phyloP scores from a whole-genome alignment of 2,888 invertebrate species.

The Pycnomerus fuliginosus region DNA sequence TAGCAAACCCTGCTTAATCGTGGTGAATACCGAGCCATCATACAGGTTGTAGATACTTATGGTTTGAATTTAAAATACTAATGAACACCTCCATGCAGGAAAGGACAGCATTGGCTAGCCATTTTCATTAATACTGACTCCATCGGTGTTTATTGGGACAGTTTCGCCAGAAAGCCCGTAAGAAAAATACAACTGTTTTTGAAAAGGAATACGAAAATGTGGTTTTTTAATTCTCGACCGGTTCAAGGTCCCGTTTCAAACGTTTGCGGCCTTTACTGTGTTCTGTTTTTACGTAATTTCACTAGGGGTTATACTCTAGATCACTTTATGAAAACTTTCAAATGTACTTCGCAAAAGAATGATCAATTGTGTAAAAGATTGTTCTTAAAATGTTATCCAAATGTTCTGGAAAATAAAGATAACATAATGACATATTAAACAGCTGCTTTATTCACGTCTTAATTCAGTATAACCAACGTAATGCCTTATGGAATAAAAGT shows the following conservation, averaged over 20 bases:
- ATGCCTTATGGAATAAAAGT: too few relatives aligned
- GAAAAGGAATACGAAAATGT: slow-evolving; percentile 5
- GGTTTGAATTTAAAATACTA: too few relatives aligned
- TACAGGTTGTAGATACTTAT: too few relatives aligned
- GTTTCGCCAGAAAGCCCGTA: slow-evolving; percentile 8
- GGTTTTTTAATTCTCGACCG: slow-evolving; percentile 6
- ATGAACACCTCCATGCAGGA: too few relatives aligned
- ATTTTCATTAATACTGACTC: slow-evolving; percentile 5
- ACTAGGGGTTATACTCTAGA: background rate
- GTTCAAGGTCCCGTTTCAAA: slow-evolving; percentile 11
- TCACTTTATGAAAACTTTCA: slow-evolving; percentile 3
- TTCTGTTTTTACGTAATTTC: slow-evolving; percentile 10
- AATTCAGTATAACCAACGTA: too few relatives aligned
- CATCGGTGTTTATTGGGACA: slow-evolving; percentile 9
- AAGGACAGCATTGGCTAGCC: slow-evolving; percentile 11
- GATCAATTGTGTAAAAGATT: slow-evolving; percentile 5
- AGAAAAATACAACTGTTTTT: slow-evolving; percentile 5
- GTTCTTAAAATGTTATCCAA: too few relatives aligned
- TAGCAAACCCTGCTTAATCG: slow-evolving; percentile 3
- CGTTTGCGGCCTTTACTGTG: slow-evolving; percentile 14
- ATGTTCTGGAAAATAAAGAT: too few relatives aligned
- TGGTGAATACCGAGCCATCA: slow-evolving; percentile 6
- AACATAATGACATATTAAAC: too few relatives aligned
- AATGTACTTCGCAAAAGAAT: slow-evolving; percentile 4
- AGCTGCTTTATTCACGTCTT: too few relatives aligned